Evolutionary conservation across 2,888 invertebrate genomes (phyloP), one percentile per base, ranked within the genome.

Genomic region (Galerucella nymphaeae): DNA sequence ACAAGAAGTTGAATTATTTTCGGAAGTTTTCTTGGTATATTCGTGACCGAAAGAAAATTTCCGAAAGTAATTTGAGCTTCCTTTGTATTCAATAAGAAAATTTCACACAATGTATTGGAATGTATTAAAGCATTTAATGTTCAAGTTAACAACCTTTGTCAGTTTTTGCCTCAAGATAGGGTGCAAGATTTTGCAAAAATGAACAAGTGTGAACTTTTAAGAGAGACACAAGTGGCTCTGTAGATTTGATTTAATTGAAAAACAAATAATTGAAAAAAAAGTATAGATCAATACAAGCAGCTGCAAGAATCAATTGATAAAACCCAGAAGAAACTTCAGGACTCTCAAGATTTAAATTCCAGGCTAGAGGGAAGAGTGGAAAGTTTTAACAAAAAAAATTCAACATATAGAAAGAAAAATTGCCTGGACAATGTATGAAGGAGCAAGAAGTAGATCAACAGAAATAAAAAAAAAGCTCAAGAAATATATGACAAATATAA

Each of bases 111-210:
- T 65, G 88, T 94, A 2, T 85, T 89, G 5, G 87, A 90, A 2
- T 85, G 89, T 2, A 89, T 90, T 58, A 76, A 80, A 68, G 70
- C 81, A 63, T 86, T 81, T 72, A 89, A 91, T 74, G 90, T 91
- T 76, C 90, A 94, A 89, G 77, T 80, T 10, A 91, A 93, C 80
- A 96, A 96, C 86, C 89, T 99, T 48, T 99, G 98, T 82, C 98
- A 98, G 84, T 94, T 99, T 82, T 87, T 99, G 66, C 98, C 99
- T 0, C 99, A 99, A 89, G 98, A 99, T 83, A 90, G 95, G 76
- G 98, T 99, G 0, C 96, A 96, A 83, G 96, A 97, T 82, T 99
- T 99, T 89, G 93, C 97, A 0, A 95, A 95, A 84, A 93, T 98
- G 93, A 92, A 95, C 81, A 89, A 93, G 0, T 92, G 93, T 77